These are phyloP conservation scores for Mirza zaza DNA, from an alignment of 2,113 vertebrate species.

Conservation along the genomic window DNA sequence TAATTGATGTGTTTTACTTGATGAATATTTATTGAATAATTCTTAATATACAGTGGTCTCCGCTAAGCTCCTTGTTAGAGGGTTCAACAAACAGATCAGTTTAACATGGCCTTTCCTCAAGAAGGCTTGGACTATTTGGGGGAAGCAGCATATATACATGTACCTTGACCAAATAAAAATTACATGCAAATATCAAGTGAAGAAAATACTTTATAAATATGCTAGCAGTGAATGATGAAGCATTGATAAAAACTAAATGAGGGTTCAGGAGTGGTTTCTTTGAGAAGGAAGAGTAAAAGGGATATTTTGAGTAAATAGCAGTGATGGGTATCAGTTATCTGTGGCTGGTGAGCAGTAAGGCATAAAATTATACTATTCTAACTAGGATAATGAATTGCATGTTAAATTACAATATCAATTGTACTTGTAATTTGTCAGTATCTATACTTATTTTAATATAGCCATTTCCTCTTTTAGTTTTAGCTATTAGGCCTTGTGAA, in stretches of 20 bases:
- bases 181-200: not conserved
- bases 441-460: not conserved
- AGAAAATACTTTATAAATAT: slow-evolving; percentile 27
- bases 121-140: not conserved
- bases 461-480: not conserved
- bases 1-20: slow-evolving; percentile 23
- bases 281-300: not conserved
- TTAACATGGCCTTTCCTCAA: not conserved
- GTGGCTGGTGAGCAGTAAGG: not conserved
- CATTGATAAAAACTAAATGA: not conserved
- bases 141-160: not conserved
- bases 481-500: not conserved
- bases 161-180: not conserved
- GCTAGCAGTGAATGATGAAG: not conserved
- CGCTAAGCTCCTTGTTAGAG: not conserved
- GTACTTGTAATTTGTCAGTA: not conserved
- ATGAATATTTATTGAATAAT: slow-evolving; percentile 5
- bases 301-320: not conserved
- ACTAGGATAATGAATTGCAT: not conserved
- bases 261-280: not conserved
- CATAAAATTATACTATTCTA: not conserved
- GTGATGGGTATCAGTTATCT: not conserved
- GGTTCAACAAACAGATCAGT: not conserved
- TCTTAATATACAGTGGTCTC: not conserved
- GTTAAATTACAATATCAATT: not conserved